Base-by-base conservation (phyloP, 1,140 invertebrate species). In the Drosophila tsacasi region DNA sequence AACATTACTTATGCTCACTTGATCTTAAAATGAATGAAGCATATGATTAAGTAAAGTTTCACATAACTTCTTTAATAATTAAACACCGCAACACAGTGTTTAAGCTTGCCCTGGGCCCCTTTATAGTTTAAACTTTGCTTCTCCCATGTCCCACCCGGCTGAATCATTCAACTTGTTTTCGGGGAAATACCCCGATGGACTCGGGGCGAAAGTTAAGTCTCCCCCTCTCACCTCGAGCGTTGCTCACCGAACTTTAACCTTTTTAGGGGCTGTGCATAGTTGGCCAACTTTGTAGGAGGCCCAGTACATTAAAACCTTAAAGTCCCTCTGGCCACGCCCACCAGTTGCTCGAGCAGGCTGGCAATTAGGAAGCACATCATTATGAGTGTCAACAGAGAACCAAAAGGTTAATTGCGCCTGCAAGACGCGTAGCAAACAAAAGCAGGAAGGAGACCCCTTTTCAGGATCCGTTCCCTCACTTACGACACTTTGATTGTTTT, bases 331-430 rank as follows among this genome's bases (percentile, higher is more conserved):
- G 32, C 49, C 63, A 67, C 66, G 73, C 82, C 77, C 35, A 75
- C 74, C 54, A 74, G 54, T 62, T 59, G 80, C 80, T 49, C 44
- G 10, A 71, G 64, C 79, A 62, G 62, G 61, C 64, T 73, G 67
- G 71, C 83, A 86, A 86, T 86, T 86, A 86, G 83, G 80, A 76
- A 87, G 80, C 83, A 89, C 84, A 76, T 87, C 84, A 87, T 87
- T 87, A 87, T 81, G 73, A 79, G 73, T 89, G 83, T 83, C 83
- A 87, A 89, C 83, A 89, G 76, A 72, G 62, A 64, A 27, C 74
- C 80, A 78, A 89, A 87, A 81, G 84, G 83, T 89, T 87, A 87
- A 89, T 87, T 87, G 77, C 46, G 66, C 40, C 68, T 77, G 65
- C 59, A 81, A 85, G 64, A 72, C 52, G 55, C 32, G 52, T 35